Base-by-base conservation (phyloP, 1,140 invertebrate species). In the Dinoponera quadriceps region DNA sequence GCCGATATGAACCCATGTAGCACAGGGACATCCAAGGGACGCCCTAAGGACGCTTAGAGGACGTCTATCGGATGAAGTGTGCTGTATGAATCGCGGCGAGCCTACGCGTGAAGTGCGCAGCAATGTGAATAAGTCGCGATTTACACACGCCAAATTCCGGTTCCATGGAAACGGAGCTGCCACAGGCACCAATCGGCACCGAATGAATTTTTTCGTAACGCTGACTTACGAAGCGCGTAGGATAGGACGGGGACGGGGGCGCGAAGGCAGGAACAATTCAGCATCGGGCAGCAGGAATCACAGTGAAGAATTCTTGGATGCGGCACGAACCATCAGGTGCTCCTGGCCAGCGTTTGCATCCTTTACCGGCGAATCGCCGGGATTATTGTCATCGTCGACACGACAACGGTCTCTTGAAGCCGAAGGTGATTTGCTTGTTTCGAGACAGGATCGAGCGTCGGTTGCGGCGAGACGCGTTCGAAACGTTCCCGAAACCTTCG, bases 351-450 rank as follows among this genome's bases (percentile, higher is more conserved):
- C 38, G 38, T 27, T 2, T 7, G 14, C 29, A 20, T 3, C 5
- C 5, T 20, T 57, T 22, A 18, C 57, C 5, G 27, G 29, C 7
- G 14, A 14, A 13, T 13, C 38, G 20, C 49, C 20, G 57, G 5
- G 60, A 88, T 77, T 84, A 82, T 88, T 89, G 87, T 89, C 73
- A 85, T 73, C 27, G 74, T 1, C 69, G 85, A 84, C 80, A 80
- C 88, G 84, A 82, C 88, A 81, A 88, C 57, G 27, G 72, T 82
- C 2, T 75, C 82, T 84, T 90, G 85, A 89, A n/a, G 85, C 60
- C 63, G 54, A 78, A 86, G 51, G 18, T 20, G 18, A 16, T 25
- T 49, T 68, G 20, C 5, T 63, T 62, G 11, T 48, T 18, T n/a
- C 18, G 18, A 27, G 65, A 69, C 38, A 38, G 33, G 25, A 51